Conservation (phyloP, 2,888 invertebrate species). For the Liopterus haemorrhoidalis region DNA sequence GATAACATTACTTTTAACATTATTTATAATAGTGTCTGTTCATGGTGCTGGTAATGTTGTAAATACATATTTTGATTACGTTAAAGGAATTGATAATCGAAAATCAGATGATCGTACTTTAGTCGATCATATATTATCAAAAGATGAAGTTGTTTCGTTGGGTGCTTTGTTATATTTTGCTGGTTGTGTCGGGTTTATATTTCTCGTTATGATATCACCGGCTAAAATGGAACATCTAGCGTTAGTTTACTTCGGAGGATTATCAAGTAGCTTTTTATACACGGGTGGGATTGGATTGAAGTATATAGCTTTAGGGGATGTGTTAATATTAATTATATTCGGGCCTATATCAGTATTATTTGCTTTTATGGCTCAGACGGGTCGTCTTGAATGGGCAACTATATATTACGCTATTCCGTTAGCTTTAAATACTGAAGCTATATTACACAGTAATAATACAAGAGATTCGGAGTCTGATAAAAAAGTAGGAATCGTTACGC, state of each 20-base stretch:
- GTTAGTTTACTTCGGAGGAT: conserved; percentile 88
- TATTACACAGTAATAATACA: conserved; percentile 91
- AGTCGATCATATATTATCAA: conserved; percentile 84
- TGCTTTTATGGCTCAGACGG: conserved; percentile 89
- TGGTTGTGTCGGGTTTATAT: conserved; percentile 78
- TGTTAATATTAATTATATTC: conserved; percentile 85
- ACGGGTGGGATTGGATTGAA: conserved; percentile 94
- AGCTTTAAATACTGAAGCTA: conserved; percentile 91
- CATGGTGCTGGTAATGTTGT: conserved; percentile 96
- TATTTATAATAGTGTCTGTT: conserved; percentile 82
- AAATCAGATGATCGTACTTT: conserved; percentile 91
- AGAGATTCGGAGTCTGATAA: conserved; percentile 84
- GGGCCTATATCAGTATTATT: conserved; percentile 92
- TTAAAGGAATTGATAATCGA: conserved; percentile 87
- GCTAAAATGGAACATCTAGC: conserved; percentile 94
- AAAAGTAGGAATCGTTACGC: conserved; percentile 85
- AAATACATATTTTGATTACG: conserved; percentile 93
- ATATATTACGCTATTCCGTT: conserved; percentile 91
- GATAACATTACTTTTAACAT: conserved; percentile 71
- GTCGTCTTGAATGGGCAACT: conserved; percentile 82
- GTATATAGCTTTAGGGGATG: conserved; percentile 91
- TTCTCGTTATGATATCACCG: conserved; percentile 72
- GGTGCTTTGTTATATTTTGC: conserved; percentile 83
- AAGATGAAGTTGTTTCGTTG: conserved; percentile 77
- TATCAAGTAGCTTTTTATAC: conserved; percentile 93